A percentile compares a stretch with the other conserved stretches of the same genome.
Conservation (phyloP, 2,797 vertebrate species). For the Xiphorhynchus erythropygius region DNA sequence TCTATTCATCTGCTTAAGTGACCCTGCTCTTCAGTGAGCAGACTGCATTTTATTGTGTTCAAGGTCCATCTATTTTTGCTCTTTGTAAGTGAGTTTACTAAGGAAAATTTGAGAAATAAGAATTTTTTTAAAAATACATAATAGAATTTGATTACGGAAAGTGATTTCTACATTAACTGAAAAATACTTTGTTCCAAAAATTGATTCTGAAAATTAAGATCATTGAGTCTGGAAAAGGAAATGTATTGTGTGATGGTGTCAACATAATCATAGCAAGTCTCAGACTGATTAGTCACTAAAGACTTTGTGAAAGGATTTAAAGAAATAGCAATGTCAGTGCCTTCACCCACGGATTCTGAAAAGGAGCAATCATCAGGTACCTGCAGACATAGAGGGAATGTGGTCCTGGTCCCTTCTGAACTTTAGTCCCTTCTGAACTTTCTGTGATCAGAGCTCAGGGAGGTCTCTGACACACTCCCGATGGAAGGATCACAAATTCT, state of each 20-base stretch:
- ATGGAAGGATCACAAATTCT: background rate
- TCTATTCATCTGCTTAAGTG: background rate
- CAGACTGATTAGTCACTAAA: background rate
- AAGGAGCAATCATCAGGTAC: background rate
- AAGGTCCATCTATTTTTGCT: background rate
- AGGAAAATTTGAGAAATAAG: background rate
- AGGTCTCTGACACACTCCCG: background rate
- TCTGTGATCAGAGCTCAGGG: background rate
- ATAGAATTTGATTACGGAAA: background rate
- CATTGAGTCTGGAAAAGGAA: background rate
- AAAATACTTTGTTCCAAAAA: background rate
- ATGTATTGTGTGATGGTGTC: background rate
- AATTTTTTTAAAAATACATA: background rate
- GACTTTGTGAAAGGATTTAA: background rate
- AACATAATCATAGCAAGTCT: background rate
- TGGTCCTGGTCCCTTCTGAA: background rate
- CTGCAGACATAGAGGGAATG: background rate
- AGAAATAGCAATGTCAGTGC: background rate
- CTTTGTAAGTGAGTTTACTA: background rate
- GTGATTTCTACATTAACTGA: background rate
- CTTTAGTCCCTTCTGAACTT: background rate
- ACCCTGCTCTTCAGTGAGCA: background rate
- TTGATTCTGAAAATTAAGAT: background rate
- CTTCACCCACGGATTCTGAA: background rate
- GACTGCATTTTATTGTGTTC: background rate